Percentiles rank a stretch among this genome's conserved stretches.
These are phyloP conservation scores for Liolophura sinensis DNA, from an alignment of 1,140 invertebrate species.

Conservation along the genomic window DNA sequence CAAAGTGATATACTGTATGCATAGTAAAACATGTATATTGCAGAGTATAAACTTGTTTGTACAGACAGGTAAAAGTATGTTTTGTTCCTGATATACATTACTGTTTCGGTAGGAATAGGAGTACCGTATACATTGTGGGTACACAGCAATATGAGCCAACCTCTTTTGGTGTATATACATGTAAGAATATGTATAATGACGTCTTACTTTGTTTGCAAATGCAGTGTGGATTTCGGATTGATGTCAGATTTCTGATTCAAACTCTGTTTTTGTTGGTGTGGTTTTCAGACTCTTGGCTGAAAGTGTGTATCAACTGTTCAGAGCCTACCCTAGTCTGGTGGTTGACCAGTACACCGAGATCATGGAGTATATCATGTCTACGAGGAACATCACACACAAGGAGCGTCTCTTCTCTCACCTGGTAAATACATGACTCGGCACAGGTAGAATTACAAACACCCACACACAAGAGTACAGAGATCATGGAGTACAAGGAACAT, in stretches of 20 bases:
- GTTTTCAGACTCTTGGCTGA: conserved; percentile 37
- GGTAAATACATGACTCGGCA: conserved; percentile 3
- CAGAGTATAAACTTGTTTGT: too few relatives aligned
- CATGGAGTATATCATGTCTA: conserved; percentile 39
- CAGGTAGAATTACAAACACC: background rate
- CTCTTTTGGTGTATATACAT: background rate
- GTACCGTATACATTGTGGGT: background rate
- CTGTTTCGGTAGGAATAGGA: background rate
- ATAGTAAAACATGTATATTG: too few relatives aligned
- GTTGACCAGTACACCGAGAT: conserved; percentile 36
- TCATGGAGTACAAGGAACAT: conserved; percentile 43
- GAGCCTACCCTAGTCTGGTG: conserved; percentile 38
- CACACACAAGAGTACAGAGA: background rate
- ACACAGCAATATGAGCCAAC: background rate
- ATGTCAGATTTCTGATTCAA: background rate
- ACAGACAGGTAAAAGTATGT: background rate
- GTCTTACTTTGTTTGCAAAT: background rate
- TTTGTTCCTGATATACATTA: background rate
- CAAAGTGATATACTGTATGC: too few relatives aligned
- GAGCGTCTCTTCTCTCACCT: conserved; percentile 13
- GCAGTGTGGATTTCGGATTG: background rate
- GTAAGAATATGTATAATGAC: background rate
- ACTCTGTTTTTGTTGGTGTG: background rate
- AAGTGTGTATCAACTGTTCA: conserved; percentile 34
- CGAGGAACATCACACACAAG: conserved; percentile 31